Evolutionary conservation across 1,140 invertebrate genomes (phyloP).

Genomic region (Sitodiplosis mosellana): DNA sequence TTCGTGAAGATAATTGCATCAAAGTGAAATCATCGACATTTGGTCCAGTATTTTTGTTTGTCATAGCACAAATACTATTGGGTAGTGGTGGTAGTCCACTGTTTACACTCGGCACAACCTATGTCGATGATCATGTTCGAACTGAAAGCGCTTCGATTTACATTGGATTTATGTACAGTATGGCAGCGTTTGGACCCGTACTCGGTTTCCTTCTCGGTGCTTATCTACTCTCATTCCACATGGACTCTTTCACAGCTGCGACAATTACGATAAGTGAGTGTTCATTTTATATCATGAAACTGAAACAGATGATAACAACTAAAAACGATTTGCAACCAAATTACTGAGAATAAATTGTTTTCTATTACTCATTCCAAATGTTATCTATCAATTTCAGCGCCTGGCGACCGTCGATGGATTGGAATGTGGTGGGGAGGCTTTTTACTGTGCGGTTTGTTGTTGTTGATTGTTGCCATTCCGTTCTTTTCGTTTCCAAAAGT

Average conservation of each 20-base stretch:
- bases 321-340: too few species aligned
- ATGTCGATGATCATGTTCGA: conserved; percentile 74
- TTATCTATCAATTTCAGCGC: conserved; percentile 30
- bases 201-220: conserved; percentile 77
- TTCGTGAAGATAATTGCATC: conserved; percentile 62
- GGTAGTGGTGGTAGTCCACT: conserved; percentile 72
- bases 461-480: conserved; percentile 66
- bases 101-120: conserved; percentile 74
- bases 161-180: conserved; percentile 82
- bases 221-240: conserved; percentile 77
- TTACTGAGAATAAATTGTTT: not conserved
- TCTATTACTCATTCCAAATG: too few species aligned
- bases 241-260: conserved; percentile 56
- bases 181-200: conserved; percentile 84
- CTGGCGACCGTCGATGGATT: conserved; percentile 70
- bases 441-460: conserved; percentile 56
- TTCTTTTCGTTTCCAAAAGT: conserved; percentile 83
- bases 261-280: conserved; percentile 51
- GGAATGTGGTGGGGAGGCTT: conserved; percentile 95
- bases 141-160: conserved; percentile 67
- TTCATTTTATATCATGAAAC: too few species aligned
- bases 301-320: too few species aligned
- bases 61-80: conserved; percentile 71
- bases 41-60: conserved; percentile 64
- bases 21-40: conserved; percentile 57